Base-by-base conservation (phyloP, 1,140 invertebrate species). In the Latrodectus geometricus region DNA sequence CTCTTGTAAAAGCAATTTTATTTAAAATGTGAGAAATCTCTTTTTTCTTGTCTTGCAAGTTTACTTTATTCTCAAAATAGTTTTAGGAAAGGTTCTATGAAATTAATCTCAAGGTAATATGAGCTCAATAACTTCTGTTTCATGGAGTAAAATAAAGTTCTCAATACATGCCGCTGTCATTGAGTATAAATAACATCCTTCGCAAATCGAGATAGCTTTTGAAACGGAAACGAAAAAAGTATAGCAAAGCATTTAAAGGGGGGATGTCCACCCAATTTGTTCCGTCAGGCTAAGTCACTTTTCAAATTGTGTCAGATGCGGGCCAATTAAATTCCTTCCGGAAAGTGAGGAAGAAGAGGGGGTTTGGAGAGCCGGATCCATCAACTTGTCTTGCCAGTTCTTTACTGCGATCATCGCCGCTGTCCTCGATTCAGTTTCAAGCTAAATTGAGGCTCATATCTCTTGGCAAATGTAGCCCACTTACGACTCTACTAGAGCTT, bases 361-460 rank as follows among this genome's bases (percentile, higher is more conserved):
- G 56, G 35, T 52, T 35, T 76, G 11, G 56, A 50, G 49, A 8
- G 15, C 20, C 17, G 23, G 70, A 52, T 83, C 82, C 73, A 68
- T 72, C 54, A 76, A 68, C 72, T 84, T 69, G 80, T 52, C 73
- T 11, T 20, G 15, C 23, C 35, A 17, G n/a, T 76, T 56, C 73
- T 84, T 76, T 76, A 65, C 65, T 68, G 14, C 82, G 73, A 23
- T 61, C 73, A 76, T 84, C 65, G 73, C 12, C 56, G 48, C 56
- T 52, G 73, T 66, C 72, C 52, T 69, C 73, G 76, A 76, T 23
- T 84, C 82, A 84, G 76, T 84, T 84, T 75, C 82, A 48, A 73
- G 76, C 72, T 75, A 84, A 84, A 84, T 84, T 84, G 82, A 56
- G 56, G 52, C 72, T 84, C 82, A 68, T 84, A 84, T 76, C 82